A percentile compares a stretch with the other conserved stretches of the same genome.
Conservation (phyloP, 2,797 vertebrate species). For the Sitta carolinensis region DNA sequence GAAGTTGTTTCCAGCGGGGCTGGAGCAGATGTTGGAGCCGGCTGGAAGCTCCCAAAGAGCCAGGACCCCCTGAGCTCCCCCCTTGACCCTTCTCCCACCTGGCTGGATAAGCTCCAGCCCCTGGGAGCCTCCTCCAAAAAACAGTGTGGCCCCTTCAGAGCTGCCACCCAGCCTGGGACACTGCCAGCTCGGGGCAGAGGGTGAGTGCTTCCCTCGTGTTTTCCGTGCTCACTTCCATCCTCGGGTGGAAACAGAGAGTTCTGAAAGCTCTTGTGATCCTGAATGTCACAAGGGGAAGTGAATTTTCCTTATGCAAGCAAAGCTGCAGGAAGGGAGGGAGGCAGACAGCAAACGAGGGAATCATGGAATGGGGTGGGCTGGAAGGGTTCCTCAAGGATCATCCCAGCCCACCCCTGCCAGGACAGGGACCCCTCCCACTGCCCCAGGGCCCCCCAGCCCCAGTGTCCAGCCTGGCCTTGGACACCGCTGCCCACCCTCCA, state of each 20-base stretch:
- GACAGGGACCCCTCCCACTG: background rate
- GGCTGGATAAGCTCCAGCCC: background rate
- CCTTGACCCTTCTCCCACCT: background rate
- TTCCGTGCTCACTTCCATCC: background rate
- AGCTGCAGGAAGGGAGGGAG: conserved; percentile 17
- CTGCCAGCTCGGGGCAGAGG: rapidly evolving
- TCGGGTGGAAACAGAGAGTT: background rate
- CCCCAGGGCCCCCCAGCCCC: background rate
- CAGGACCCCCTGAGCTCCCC: background rate
- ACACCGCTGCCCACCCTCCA: background rate
- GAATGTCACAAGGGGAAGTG: background rate
- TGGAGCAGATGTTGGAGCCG: rapidly evolving
- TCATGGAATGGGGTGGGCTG: background rate
- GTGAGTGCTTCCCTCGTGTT: rapidly evolving
- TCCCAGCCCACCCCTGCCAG: background rate
- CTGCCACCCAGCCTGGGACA: background rate
- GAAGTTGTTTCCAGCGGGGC: background rate
- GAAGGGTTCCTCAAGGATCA: background rate
- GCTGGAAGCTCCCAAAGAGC: background rate
- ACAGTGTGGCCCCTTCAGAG: rapidly evolving
- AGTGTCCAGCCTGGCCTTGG: background rate
- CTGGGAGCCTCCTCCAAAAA: background rate
- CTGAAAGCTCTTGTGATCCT: background rate
- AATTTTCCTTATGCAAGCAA: background rate
- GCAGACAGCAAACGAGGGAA: background rate